Base-by-base conservation (phyloP, 2,888 invertebrate species). In the Dasysyrphus albostriatus region DNA sequence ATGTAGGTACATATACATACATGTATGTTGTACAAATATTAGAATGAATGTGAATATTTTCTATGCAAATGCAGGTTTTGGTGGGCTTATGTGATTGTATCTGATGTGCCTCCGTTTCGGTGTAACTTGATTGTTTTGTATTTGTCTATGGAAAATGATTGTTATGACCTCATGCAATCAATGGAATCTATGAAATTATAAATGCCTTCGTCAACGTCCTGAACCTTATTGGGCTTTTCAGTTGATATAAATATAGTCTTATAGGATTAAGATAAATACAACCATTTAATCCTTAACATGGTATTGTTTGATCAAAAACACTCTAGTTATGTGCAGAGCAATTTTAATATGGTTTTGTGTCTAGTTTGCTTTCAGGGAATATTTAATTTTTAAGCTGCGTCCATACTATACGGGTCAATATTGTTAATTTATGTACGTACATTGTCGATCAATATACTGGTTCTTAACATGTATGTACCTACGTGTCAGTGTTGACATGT, bases 151-250 rank as follows among this genome's bases (percentile, higher is more conserved):
- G 24, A 34, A 51, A 74, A 59, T 80, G 74, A 80, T 80, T 80
- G 59, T 24, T 69, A 34, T 59, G 67, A 51, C 74, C 80, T 56
- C 29, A 80, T 59, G 19, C 65, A 80, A 73, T 56, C 79, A 79
- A 65, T 65, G 47, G 47, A n/a, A 65, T 32, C 51, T 54, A 14
- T 29, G 14, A 54, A 54, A 54, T 54, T 29, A 29, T 24, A 1
- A 3, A 51, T 51, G 51, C 6, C 1, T 29, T 29, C 14, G 7
- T 54, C 29, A 29, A 5, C 14, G 8, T 54, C 1, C 8, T 42
- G 14, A 8, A 42, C 19, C 8, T 12, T 3, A 58, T 58, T 37
- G 34, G 32, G 4, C 56, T 34, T 34, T 32, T 5, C 2, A 16
- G 4, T 56, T 16, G n/a, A n/a, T 16, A 56, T 56, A 56, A 34